A percentile compares a stretch with the other conserved stretches of the same genome.
These are phyloP conservation scores for Troilus luridus DNA, from an alignment of 2,888 invertebrate species.

Conservation along the genomic window DNA sequence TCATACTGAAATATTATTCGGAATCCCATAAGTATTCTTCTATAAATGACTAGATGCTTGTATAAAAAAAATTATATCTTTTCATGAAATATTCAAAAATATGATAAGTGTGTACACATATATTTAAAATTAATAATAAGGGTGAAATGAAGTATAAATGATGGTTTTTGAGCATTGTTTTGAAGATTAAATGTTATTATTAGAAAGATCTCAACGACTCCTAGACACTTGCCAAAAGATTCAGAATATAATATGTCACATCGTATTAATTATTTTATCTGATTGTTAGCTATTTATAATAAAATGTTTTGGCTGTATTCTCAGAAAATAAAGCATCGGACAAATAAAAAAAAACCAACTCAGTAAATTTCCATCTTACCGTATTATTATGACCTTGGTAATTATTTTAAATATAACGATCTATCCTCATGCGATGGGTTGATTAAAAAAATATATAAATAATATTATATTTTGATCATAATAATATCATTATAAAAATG, in stretches of 20 bases:
- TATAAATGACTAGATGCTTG: background rate
- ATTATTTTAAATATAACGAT: too few relatives aligned
- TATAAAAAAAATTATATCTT: background rate
- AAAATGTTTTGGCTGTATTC: background rate
- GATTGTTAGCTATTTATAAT: background rate
- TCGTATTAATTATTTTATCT: constrained; percentile 29
- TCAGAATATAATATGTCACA: background rate
- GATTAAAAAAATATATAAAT: too few relatives aligned
- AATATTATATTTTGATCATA: too few relatives aligned
- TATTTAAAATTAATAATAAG: background rate
- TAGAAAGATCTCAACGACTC: background rate
- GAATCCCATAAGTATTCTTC: background rate
- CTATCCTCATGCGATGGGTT: too few relatives aligned
- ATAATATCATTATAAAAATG: too few relatives aligned
- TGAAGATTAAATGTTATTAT: background rate
- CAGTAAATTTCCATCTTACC: too few relatives aligned
- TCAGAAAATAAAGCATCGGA: background rate
- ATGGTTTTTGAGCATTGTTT: background rate
- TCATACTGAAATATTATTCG: background rate
- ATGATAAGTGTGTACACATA: background rate
- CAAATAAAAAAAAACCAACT: background rate
- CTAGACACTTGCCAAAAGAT: background rate
- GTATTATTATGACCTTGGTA: too few relatives aligned
- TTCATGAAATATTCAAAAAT: background rate
- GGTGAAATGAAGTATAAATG: background rate